Base-by-base conservation (phyloP, 2,888 invertebrate species). In the Petrolisthes cinctipes region DNA sequence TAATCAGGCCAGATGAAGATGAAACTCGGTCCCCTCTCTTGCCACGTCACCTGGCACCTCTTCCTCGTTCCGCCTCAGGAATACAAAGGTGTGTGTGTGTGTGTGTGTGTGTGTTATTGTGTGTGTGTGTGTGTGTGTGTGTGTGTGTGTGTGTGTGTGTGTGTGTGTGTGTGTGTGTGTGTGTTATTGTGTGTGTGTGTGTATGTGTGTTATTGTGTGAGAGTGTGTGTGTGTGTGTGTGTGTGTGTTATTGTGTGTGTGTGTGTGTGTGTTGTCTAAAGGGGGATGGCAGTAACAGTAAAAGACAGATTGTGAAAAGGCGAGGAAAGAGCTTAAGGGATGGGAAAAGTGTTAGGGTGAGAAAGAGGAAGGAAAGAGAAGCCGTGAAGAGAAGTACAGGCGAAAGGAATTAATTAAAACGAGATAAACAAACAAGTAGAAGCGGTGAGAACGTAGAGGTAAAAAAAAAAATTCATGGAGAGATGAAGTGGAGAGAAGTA, bases 41-140 rank as follows among this genome's bases (percentile, higher is more conserved):
- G n/a, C n/a, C n/a, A n/a, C n/a, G n/a, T n/a, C n/a, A n/a, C n/a
- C n/a, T n/a, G n/a, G n/a, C 71, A 71, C 71, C 71, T 71, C 20
- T 20, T 11, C 37, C 92, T 92, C 9, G 9, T 6, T 37, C 76
- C 20, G 17, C 76, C 9, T 37, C 76, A 5, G 5, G 7, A 14
- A 54, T 17, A 7, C 56, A 6, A 53, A 37, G 14, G 83, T 57
- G 37, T 14, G 61, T 75, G 75, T 76, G 76, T 83, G 37, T 75
- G 83, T 75, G 83, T 83, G 83, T 75, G 83, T 76, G 83, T 57
- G 75, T 57, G 76, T 11, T 75, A 20, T n/a, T 66, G 82, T 56
- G 83, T 23, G 83, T 75, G 75, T 75, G 57, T 53, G 73, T 20
- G 71, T n/a, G 71, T 68, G 68, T 23, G 66, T 82, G 82, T 23